Evolutionary conservation across 2,113 vertebrate species (phyloP).

Genomic region (Chunga burmeisteri): DNA sequence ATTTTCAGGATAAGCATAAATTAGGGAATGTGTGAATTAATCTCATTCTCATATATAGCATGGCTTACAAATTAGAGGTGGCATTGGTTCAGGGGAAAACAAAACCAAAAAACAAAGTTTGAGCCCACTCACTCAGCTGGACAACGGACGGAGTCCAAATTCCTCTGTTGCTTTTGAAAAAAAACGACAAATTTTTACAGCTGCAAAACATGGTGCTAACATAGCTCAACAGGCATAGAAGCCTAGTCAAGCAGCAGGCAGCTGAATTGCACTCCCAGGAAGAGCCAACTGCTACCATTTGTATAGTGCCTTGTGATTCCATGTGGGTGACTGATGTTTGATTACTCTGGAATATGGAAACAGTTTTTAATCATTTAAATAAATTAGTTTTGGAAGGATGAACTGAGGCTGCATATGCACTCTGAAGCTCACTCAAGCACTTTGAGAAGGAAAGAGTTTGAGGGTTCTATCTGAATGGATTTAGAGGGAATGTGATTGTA

Average conservation of each 20-base stretch:
- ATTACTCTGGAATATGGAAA: constrained; percentile 23
- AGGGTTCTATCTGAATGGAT: not conserved
- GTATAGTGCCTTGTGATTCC: not conserved
- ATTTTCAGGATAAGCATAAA: not conserved
- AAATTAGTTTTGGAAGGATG: not conserved
- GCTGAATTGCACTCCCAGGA: not conserved
- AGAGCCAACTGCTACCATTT: not conserved
- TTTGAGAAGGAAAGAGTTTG: not conserved
- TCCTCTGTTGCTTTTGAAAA: not conserved
- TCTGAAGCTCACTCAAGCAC: not conserved
- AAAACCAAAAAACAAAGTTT: not conserved
- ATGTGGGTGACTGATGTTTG: not conserved
- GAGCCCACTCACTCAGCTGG: not conserved
- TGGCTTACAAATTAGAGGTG: not conserved
- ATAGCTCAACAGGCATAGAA: not conserved
- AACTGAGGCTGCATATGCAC: not conserved
- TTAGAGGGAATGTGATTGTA: not conserved
- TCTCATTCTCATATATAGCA: not conserved
- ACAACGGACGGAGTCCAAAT: not conserved
- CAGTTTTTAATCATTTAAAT: constrained; percentile 38
- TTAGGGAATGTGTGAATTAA: not conserved
- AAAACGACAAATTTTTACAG: not conserved
- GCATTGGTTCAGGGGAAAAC: not conserved
- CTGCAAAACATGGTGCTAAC: not conserved
- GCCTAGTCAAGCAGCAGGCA: not conserved